These are phyloP conservation scores for Hirtodrosophila confusa DNA, from an alignment of 2,888 invertebrate species.

Conservation along the genomic window DNA sequence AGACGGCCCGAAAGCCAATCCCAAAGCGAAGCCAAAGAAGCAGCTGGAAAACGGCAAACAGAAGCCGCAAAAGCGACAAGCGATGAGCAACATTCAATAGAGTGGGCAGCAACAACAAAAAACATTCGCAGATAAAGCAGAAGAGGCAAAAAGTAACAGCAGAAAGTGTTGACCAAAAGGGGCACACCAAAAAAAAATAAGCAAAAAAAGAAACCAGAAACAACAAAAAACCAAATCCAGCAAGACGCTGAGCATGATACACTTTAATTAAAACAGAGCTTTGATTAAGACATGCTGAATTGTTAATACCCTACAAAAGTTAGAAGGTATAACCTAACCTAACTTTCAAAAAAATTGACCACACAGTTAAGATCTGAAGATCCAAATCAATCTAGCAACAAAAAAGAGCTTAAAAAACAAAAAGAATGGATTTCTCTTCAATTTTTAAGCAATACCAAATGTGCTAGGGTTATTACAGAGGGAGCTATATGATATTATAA, in stretches of 20 bases:
- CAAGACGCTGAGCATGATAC: constrained; percentile 40
- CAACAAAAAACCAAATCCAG: constrained; percentile 21
- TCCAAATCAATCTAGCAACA: too few species aligned
- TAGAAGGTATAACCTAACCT: too few species aligned
- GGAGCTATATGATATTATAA: too few species aligned
- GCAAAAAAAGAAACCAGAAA: constrained; percentile 13
- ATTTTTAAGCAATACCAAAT: too few species aligned
- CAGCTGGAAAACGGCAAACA: constrained; percentile 69
- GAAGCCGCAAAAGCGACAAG: constrained; percentile 74
- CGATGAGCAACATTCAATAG: constrained; percentile 48
- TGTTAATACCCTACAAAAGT: background rate
- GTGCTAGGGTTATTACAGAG: too few species aligned
- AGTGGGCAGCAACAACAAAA: constrained; percentile 44
- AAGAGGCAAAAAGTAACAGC: constrained; percentile 19
- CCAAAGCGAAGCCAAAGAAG: constrained; percentile 60
- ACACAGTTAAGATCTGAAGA: too few species aligned
- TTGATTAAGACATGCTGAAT: background rate
- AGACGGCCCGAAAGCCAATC: constrained; percentile 44
- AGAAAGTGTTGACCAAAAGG: constrained; percentile 54
- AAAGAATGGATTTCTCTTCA: too few species aligned
- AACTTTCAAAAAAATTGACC: too few species aligned
- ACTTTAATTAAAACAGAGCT: constrained; percentile 45
- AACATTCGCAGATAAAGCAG: background rate
- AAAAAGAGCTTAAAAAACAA: too few species aligned
- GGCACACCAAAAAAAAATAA: constrained; percentile 21